Conservation (phyloP, 2,797 vertebrate species). For the Thamnophis elegans region DNA sequence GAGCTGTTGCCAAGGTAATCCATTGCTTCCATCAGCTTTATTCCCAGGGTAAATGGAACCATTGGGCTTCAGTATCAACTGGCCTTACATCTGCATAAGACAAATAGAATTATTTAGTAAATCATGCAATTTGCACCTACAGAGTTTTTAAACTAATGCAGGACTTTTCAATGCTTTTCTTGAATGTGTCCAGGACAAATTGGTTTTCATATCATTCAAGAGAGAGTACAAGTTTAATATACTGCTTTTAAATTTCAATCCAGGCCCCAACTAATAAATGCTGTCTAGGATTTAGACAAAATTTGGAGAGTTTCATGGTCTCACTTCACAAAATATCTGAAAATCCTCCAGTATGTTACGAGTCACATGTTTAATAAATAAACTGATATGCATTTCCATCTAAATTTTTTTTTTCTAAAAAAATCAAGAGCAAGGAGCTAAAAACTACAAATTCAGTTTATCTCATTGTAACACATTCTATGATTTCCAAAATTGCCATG, state of each 20-base stretch:
- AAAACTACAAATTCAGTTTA: background rate
- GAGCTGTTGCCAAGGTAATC: background rate
- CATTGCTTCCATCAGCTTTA: background rate
- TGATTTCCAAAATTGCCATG: background rate
- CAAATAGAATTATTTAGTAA: background rate
- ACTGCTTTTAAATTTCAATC: background rate
- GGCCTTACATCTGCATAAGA: background rate
- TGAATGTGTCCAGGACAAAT: background rate
- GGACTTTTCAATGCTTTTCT: background rate
- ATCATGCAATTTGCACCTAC: background rate
- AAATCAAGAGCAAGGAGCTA: background rate
- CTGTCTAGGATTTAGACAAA: background rate
- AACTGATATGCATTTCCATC: background rate
- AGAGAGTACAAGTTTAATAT: background rate
- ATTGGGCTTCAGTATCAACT: background rate
- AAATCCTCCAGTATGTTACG: background rate
- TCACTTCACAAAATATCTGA: background rate
- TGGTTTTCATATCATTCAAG: background rate
- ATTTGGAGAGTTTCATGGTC: background rate
- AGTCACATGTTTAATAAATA: background rate
- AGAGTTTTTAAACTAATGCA: background rate
- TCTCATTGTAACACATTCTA: background rate
- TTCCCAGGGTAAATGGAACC: background rate
- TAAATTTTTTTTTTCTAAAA: background rate
- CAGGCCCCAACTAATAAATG: background rate